Evolutionary conservation across 2,113 vertebrate genomes (phyloP).

Genomic region (Bubo scandiacus): DNA sequence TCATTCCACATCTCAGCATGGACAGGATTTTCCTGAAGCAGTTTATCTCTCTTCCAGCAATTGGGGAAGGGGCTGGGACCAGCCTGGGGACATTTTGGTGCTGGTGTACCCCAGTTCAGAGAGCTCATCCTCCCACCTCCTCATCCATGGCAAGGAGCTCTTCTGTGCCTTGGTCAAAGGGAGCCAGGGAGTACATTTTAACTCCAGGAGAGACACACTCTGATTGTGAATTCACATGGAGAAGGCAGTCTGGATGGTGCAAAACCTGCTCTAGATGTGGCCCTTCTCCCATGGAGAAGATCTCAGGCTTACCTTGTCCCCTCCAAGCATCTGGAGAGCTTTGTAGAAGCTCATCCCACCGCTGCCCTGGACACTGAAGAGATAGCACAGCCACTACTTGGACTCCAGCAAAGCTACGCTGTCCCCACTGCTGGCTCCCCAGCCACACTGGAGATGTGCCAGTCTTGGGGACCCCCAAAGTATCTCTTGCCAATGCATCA

Average conservation of each 20-base stretch:
- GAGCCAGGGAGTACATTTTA: neutral
- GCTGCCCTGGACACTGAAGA: neutral
- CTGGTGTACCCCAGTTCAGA: neutral
- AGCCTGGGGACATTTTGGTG: fast-evolving
- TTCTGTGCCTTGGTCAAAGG: neutral
- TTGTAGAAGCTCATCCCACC: neutral
- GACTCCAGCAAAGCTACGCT: neutral
- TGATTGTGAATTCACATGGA: neutral
- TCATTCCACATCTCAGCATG: neutral
- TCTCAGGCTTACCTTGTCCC: neutral
- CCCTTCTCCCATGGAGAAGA: neutral
- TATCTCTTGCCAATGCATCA: neutral
- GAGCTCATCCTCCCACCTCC: neutral
- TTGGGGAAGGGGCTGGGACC: neutral
- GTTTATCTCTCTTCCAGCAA: neutral
- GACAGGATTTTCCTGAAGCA: neutral
- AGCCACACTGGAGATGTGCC: fast-evolving
- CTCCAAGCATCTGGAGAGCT: neutral
- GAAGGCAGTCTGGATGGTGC: neutral
- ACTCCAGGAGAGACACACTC: neutral
- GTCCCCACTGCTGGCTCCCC: neutral
- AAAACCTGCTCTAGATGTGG: neutral
- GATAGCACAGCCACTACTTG: neutral
- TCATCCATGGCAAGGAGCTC: neutral
- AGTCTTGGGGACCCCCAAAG: neutral